These are phyloP conservation scores for Rhinolophus sinicus DNA, from an alignment of 2,113 vertebrate genomes.

Conservation along the genomic window DNA sequence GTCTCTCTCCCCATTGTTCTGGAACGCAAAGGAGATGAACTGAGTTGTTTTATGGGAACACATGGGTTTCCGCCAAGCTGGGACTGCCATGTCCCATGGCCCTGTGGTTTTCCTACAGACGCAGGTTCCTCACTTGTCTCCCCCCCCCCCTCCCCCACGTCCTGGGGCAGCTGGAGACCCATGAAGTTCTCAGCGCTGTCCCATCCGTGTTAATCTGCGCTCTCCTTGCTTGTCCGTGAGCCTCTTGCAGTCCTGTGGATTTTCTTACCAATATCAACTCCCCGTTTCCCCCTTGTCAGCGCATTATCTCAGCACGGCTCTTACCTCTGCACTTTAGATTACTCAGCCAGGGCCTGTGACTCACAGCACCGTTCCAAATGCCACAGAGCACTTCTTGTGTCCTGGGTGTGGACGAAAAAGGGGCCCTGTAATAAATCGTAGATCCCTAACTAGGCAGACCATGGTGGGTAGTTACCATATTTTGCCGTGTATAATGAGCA, in stretches of 20 bases:
- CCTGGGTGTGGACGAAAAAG: neutral
- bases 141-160: neutral
- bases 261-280: neutral
- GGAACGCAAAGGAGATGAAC: neutral
- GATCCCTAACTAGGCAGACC: neutral
- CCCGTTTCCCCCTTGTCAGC: neutral
- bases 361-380: neutral
- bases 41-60: neutral
- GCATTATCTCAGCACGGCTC: neutral
- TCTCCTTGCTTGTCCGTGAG: neutral
- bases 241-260: neutral
- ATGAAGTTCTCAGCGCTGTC: rapidly evolving
- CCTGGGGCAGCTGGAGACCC: rapidly evolving
- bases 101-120: neutral
- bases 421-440: neutral
- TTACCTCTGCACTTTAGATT: neutral
- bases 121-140: neutral
- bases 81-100: neutral
- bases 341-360: neutral
- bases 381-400: too few species aligned
- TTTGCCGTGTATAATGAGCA: too few species aligned
- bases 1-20: neutral
- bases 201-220: neutral
- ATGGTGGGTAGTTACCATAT: neutral
- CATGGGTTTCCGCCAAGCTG: neutral